phyloP scores from a whole-genome alignment of 2,797 vertebrate genomes.

The Okamejei kenojei region DNA sequence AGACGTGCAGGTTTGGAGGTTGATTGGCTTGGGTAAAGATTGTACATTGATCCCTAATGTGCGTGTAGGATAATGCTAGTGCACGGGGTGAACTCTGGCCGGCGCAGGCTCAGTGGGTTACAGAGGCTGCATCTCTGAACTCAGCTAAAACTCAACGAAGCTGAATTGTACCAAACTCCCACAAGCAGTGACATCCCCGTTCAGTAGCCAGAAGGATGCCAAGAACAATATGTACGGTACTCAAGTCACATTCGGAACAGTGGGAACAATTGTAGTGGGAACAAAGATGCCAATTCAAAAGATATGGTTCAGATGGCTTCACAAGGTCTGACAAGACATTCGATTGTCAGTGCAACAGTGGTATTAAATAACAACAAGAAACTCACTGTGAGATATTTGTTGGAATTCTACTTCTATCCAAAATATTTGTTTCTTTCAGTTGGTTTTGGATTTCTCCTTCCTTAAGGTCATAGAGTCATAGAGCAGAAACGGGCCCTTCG shows the following conservation, averaged over 20 bases:
- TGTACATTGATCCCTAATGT: too few relatives aligned
- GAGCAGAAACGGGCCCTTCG: too few relatives aligned
- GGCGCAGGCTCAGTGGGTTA: too few relatives aligned
- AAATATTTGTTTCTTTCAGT: neutral
- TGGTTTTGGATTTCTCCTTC: neutral
- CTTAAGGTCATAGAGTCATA: too few relatives aligned
- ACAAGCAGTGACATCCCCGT: neutral
- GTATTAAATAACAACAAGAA: neutral
- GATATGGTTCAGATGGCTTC: neutral
- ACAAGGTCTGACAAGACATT: neutral
- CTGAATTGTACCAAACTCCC: too few relatives aligned
- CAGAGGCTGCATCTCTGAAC: too few relatives aligned
- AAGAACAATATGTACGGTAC: neutral
- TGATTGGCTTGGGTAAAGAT: too few relatives aligned
- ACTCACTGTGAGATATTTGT: neutral
- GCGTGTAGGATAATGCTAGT: too few relatives aligned
- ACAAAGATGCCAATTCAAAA: neutral
- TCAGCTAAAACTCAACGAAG: too few relatives aligned
- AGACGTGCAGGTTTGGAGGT: too few relatives aligned
- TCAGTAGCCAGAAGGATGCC: neutral
- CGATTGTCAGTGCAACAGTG: neutral
- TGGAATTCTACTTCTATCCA: neutral
- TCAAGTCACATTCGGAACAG: neutral
- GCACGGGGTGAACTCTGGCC: too few relatives aligned
- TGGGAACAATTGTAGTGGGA: neutral